Conservation (phyloP, 2,888 invertebrate species). For the Mechanitis messenoides region DNA sequence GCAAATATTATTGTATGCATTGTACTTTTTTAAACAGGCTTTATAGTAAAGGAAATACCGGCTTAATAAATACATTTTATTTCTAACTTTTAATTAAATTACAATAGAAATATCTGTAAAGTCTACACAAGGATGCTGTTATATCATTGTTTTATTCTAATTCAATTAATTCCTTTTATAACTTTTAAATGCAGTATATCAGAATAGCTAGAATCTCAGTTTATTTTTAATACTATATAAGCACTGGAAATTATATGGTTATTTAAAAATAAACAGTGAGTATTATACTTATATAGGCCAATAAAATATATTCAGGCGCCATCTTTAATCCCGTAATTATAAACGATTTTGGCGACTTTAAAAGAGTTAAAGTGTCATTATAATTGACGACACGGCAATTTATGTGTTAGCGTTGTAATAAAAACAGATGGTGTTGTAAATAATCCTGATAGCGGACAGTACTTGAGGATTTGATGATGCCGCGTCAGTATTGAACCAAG, state of each 20-base stretch:
- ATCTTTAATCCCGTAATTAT: constrained; percentile 30
- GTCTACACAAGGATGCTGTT: no score
- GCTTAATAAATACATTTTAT: no score
- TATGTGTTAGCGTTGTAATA: constrained; percentile 42
- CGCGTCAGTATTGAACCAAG: constrained; percentile 11
- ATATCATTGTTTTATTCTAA: no score
- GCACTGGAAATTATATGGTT: no score
- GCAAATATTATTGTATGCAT: neutral
- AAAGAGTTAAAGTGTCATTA: constrained; percentile 45
- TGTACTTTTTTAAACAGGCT: no score
- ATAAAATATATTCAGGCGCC: constrained; percentile 31
- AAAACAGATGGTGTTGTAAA: constrained; percentile 40
- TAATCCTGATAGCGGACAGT: constrained; percentile 53
- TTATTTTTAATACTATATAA: no score
- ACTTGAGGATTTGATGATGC: constrained; percentile 30
- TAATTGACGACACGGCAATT: constrained; percentile 50
- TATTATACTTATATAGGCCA: constrained; percentile 21
- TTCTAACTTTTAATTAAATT: no score
- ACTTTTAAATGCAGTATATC: no score
- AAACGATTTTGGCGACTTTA: constrained; percentile 41
- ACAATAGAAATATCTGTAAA: no score
- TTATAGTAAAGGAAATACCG: no score
- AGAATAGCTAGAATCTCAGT: no score
- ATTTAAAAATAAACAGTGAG: neutral
- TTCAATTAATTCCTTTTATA: no score